phyloP scores from a whole-genome alignment of 1,140 invertebrate genomes.

The Drosophila tani region DNA sequence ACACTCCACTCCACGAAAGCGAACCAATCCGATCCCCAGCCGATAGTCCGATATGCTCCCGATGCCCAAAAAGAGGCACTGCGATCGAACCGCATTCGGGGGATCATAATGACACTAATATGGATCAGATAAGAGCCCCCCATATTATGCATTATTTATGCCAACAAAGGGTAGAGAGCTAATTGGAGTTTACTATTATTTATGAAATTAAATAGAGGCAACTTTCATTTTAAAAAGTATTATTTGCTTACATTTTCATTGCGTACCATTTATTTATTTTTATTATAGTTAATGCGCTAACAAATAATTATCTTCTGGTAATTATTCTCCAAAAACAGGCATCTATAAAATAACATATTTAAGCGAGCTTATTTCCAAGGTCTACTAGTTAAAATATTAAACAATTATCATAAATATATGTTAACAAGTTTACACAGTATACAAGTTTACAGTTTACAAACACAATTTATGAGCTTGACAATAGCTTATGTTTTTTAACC shows the following conservation, averaged over 20 bases:
- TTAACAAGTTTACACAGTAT: too few relatives aligned
- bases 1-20: background rate
- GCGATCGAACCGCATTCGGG: slow-evolving; percentile 7
- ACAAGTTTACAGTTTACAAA: background rate
- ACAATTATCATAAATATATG: background rate
- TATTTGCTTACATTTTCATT: too few relatives aligned
- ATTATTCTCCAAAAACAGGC: background rate
- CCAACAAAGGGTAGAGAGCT: background rate
- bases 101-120: slow-evolving; percentile 46
- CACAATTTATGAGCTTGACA: background rate
- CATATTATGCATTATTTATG: background rate
- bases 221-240: too few relatives aligned
- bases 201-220: background rate
- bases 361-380: background rate
- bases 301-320: too few relatives aligned
- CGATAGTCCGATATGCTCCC: slow-evolving; percentile 32
- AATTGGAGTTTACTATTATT: background rate
- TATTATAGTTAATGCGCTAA: too few relatives aligned
- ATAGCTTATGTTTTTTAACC: background rate
- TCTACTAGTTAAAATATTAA: background rate
- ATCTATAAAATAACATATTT: background rate
- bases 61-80: slow-evolving; percentile 31
- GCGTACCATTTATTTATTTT: background rate
- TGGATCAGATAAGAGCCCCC: slow-evolving; percentile 28
- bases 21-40: slow-evolving; percentile 15